A percentile compares a stretch with the other conserved stretches of the same genome.
These are phyloP conservation scores for Muscicapa comitata DNA, from an alignment of 2,797 vertebrate species.

Conservation along the genomic window DNA sequence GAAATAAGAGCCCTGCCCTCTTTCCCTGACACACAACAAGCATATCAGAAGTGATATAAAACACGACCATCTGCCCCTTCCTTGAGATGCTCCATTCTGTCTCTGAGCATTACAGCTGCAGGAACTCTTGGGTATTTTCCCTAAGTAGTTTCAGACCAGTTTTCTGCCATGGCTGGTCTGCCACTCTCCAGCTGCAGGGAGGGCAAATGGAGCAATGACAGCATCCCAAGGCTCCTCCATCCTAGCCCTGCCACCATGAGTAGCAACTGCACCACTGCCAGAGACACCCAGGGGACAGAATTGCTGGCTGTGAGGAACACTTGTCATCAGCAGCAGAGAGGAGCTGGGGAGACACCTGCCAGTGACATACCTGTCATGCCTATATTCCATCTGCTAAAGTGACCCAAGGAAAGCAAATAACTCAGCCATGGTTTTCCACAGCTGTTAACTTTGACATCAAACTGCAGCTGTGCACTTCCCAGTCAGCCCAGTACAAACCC, in stretches of 20 bases:
- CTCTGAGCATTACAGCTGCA: neutral
- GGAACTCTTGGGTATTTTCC: neutral
- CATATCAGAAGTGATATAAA: neutral
- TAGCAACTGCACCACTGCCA: neutral
- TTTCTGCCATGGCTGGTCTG: neutral
- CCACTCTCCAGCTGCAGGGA: neutral
- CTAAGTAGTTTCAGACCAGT: neutral
- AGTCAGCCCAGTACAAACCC: neutral
- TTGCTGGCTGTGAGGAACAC: neutral
- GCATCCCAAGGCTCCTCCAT: neutral
- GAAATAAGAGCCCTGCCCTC: fast-evolving
- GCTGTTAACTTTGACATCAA: neutral
- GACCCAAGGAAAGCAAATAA: neutral
- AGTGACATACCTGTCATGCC: neutral
- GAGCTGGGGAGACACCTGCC: neutral
- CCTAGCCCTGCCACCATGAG: neutral
- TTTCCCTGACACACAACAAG: neutral
- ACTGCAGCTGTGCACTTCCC: neutral
- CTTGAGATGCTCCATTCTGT: fast-evolving
- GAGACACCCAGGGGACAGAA: neutral
- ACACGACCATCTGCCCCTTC: neutral
- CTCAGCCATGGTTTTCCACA: neutral
- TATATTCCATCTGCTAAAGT: neutral
- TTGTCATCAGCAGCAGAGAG: neutral
- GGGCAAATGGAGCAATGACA: neutral